These are phyloP conservation scores for Drosophila elegans DNA, from an alignment of 1,140 invertebrate genomes.

Conservation along the genomic window DNA sequence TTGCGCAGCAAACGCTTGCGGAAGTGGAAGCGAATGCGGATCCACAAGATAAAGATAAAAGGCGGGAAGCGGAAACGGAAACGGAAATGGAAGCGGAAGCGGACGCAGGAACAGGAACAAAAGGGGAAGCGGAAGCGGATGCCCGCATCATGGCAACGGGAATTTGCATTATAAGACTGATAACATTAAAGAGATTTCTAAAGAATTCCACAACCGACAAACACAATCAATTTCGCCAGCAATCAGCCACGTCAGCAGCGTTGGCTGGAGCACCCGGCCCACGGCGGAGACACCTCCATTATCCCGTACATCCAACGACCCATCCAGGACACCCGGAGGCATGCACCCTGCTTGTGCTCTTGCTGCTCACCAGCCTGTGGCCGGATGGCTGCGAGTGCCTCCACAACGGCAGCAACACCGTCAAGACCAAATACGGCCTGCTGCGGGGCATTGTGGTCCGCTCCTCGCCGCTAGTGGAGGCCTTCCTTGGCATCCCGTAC, in stretches of 20 bases:
- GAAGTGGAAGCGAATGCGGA: conserved; percentile 33
- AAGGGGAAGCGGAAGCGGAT: conserved; percentile 42
- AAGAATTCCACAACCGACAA: conserved; percentile 62
- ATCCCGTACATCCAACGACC: conserved; percentile 25
- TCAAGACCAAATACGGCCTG: conserved; percentile 94
- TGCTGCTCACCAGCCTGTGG: conserved; percentile 73
- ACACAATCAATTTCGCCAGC: conserved; percentile 44
- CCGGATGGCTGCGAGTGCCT: conserved; percentile 73
- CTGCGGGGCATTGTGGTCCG: conserved; percentile 93
- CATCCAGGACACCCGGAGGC: conserved; percentile 43
- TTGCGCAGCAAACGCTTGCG: conserved; percentile 43
- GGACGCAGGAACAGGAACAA: conserved; percentile 26
- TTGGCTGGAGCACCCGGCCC: conserved; percentile 8
- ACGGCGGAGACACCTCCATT: conserved; percentile 10
- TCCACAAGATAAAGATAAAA: conserved; percentile 23
- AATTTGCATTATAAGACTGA: conserved; percentile 85
- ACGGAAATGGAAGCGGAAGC: conserved; percentile 1
- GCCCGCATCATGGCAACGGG: conserved; percentile 67
- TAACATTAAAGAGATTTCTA: conserved; percentile 84
- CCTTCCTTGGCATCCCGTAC: conserved; percentile 98
- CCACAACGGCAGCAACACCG: conserved; percentile 88
- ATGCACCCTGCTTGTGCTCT: conserved; percentile 52
- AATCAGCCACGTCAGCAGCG: conserved; percentile 31
- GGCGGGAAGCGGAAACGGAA: conserved; percentile 2
- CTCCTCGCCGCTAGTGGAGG: conserved; percentile 92